Percentiles rank a stretch among this genome's conserved stretches.
Evolutionary conservation across 2,888 invertebrate species (phyloP).

Genomic region (Hydriomena furcata): DNA sequence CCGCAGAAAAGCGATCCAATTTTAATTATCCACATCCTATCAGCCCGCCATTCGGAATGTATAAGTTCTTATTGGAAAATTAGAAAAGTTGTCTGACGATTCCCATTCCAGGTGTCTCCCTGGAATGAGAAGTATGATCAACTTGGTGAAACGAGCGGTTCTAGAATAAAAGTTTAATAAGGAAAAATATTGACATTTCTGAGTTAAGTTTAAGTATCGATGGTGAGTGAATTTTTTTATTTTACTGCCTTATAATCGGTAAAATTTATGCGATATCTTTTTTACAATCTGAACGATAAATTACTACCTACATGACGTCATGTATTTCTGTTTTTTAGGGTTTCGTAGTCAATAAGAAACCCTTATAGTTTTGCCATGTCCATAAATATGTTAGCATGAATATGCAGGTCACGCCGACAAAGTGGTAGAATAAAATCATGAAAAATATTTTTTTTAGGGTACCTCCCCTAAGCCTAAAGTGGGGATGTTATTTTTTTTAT

Average conservation of each 20-base stretch:
- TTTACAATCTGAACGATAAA: too few relatives aligned
- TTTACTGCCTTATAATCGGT: not conserved
- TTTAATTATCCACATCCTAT: constrained; percentile 50
- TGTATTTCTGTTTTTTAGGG: too few relatives aligned
- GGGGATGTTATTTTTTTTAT: too few relatives aligned
- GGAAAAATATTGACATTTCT: constrained; percentile 40
- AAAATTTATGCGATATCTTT: too few relatives aligned
- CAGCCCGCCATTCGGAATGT: constrained; percentile 52
- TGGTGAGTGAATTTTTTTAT: constrained; percentile 4
- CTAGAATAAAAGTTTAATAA: constrained; percentile 44
- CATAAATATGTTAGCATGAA: too few relatives aligned
- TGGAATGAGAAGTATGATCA: constrained; percentile 57
- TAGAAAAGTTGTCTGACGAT: constrained; percentile 70
- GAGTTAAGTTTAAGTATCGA: constrained; percentile 13
- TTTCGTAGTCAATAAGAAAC: too few relatives aligned
- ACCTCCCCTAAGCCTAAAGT: too few relatives aligned
- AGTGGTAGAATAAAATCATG: too few relatives aligned
- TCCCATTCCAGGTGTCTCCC: constrained; percentile 59
- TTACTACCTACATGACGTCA: too few relatives aligned
- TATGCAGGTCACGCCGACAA: too few relatives aligned
- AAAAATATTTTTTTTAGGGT: too few relatives aligned
- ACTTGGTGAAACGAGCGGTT: constrained; percentile 59
- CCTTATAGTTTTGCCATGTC: too few relatives aligned
- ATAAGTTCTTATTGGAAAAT: constrained; percentile 73
- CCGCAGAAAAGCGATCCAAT: constrained; percentile 22